These are phyloP conservation scores for Megalops cyprinoides DNA, from an alignment of 2,797 vertebrate genomes.

Conservation along the genomic window DNA sequence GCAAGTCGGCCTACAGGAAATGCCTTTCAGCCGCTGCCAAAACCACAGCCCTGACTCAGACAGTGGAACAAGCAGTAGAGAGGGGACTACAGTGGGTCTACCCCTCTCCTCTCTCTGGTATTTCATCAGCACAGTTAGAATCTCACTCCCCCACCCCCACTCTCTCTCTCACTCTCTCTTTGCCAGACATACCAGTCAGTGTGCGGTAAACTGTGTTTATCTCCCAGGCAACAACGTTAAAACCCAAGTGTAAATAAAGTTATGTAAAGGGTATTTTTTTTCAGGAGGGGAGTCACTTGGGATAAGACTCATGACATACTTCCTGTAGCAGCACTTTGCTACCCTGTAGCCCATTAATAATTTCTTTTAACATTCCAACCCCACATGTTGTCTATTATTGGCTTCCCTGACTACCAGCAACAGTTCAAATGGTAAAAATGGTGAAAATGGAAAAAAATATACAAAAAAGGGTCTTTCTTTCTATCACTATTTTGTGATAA, in stretches of 20 bases:
- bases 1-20: conserved; percentile 54
- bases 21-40: conserved; percentile 54
- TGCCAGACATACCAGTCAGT: conserved; percentile 25
- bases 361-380: neutral
- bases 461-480: too few relatives aligned
- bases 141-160: conserved; percentile 34
- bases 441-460: too few relatives aligned
- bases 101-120: neutral
- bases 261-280: conserved; percentile 8
- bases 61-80: conserved; percentile 45
- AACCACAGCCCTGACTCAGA: conserved; percentile 52
- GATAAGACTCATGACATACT: neutral
- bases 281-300: neutral
- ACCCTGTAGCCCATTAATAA: neutral
- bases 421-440: too few relatives aligned
- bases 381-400: neutral
- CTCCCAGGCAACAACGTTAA: neutral
- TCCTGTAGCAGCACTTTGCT: neutral
- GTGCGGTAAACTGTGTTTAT: neutral
- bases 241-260: neutral
- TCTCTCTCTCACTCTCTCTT: conserved; percentile 22
- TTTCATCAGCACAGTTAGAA: conserved; percentile 8
- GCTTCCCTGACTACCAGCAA: too few relatives aligned
- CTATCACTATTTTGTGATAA: too few relatives aligned
- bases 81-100: conserved; percentile 36